These are phyloP conservation scores for Ctenoplectra terminalis DNA, from an alignment of 1,140 invertebrate species.

Conservation along the genomic window DNA sequence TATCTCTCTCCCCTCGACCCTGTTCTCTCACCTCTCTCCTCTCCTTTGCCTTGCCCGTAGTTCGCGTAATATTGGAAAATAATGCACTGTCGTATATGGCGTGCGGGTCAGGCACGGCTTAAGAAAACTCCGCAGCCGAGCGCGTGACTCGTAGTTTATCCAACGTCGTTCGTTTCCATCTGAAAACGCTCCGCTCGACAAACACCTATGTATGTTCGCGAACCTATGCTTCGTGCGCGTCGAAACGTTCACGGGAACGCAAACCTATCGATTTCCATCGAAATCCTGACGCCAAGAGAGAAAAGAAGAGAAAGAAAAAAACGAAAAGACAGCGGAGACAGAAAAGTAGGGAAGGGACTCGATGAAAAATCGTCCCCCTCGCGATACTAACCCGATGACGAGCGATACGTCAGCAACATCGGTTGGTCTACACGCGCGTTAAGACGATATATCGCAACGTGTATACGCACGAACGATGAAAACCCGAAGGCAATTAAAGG, in stretches of 20 bases:
- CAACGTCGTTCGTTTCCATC: slow-evolving; percentile 31
- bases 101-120: slow-evolving; percentile 34
- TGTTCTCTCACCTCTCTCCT: not conserved
- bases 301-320: not conserved
- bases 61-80: slow-evolving; percentile 75
- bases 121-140: slow-evolving; percentile 32
- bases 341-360: not conserved
- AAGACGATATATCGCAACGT: slow-evolving; percentile 68
- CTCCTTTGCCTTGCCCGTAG: slow-evolving; percentile 4
- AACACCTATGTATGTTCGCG: not conserved
- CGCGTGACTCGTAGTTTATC: slow-evolving; percentile 38
- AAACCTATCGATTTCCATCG: slow-evolving; percentile 10
- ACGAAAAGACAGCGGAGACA: not conserved
- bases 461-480: slow-evolving; percentile 76
- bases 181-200: not conserved
- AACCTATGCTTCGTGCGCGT: not conserved
- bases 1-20: not conserved
- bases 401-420: slow-evolving; percentile 27
- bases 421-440: slow-evolving; percentile 42
- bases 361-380: slow-evolving; percentile 19
- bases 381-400: slow-evolving; percentile 10
- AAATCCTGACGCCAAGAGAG: too few species aligned
- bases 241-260: slow-evolving; percentile 18
- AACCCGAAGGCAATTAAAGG: slow-evolving; percentile 78
- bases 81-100: slow-evolving; percentile 69